Percentiles rank a stretch among this genome's conserved stretches.
phyloP scores from a whole-genome alignment of 2,113 vertebrate species.

The Girardinichthys multiradiatus region DNA sequence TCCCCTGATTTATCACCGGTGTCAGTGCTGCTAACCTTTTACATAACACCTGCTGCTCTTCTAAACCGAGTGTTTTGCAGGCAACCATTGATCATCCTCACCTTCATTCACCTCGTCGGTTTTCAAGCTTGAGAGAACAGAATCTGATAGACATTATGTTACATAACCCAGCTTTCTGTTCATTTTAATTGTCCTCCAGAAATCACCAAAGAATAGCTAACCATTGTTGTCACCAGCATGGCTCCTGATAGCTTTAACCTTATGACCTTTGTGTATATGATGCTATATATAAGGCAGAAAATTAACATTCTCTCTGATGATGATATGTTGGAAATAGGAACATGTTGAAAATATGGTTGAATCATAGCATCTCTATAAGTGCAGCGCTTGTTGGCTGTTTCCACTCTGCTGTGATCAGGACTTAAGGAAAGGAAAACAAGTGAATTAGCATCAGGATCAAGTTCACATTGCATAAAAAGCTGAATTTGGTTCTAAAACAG shows the following conservation, averaged over 20 bases:
- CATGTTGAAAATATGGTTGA: not conserved
- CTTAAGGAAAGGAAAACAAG: not conserved
- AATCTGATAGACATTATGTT: constrained; percentile 49
- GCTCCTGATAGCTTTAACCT: not conserved
- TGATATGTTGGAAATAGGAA: not conserved
- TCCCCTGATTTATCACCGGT: constrained; percentile 13
- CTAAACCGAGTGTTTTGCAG: constrained; percentile 48
- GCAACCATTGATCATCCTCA: constrained; percentile 58
- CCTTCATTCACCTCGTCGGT: constrained; percentile 52
- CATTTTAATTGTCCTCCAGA: constrained; percentile 46
- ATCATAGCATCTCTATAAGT: not conserved
- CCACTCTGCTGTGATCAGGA: not conserved
- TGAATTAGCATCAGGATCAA: not conserved
- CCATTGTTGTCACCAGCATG: constrained; percentile 20
- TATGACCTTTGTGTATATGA: not conserved
- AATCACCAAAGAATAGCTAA: constrained; percentile 45
- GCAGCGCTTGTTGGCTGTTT: not conserved
- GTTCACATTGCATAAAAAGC: not conserved
- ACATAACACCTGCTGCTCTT: constrained; percentile 37
- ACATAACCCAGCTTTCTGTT: constrained; percentile 47
- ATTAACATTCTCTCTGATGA: no score
- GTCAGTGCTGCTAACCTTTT: constrained; percentile 38
- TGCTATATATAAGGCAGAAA: no score
- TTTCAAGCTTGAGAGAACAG: constrained; percentile 43
- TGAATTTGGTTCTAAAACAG: not conserved